Conservation (phyloP, 2,888 invertebrate genomes). For the Pyrocoelia pectoralis region DNA sequence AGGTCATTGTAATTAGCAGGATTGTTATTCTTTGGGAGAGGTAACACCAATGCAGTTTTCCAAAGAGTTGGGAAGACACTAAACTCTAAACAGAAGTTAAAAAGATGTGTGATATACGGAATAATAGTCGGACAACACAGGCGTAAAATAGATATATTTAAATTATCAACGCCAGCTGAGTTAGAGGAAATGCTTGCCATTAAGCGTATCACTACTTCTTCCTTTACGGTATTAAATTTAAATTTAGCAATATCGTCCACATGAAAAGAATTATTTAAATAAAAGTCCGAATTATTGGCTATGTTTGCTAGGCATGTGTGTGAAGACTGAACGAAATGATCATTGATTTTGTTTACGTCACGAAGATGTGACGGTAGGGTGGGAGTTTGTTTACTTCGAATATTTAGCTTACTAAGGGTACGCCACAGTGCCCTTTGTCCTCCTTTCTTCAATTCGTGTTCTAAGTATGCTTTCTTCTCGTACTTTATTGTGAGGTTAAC, state of each 20-base stretch:
- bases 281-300: background rate
- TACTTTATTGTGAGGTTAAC: too few relatives aligned
- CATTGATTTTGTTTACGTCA: background rate
- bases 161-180: background rate
- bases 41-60: slow-evolving; percentile 40
- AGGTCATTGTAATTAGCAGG: slow-evolving; percentile 35
- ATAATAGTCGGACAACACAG: slow-evolving; percentile 15
- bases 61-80: slow-evolving; percentile 37
- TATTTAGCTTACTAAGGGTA: background rate
- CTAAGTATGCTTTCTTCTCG: too few relatives aligned
- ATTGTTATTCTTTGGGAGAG: slow-evolving; percentile 37
- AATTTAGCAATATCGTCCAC: background rate
- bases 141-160: background rate
- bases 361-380: background rate
- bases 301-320: background rate
- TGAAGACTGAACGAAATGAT: background rate
- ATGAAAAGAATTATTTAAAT: background rate
- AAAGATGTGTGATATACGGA: slow-evolving; percentile 16
- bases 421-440: background rate
- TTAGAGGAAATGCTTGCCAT: background rate
- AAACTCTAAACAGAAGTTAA: slow-evolving; percentile 13
- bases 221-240: background rate
- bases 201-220: background rate
- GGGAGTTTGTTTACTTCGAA: background rate
- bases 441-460: too few relatives aligned